Evolutionary conservation across 2,888 invertebrate genomes (phyloP).

Genomic region (Fragum fragum): DNA sequence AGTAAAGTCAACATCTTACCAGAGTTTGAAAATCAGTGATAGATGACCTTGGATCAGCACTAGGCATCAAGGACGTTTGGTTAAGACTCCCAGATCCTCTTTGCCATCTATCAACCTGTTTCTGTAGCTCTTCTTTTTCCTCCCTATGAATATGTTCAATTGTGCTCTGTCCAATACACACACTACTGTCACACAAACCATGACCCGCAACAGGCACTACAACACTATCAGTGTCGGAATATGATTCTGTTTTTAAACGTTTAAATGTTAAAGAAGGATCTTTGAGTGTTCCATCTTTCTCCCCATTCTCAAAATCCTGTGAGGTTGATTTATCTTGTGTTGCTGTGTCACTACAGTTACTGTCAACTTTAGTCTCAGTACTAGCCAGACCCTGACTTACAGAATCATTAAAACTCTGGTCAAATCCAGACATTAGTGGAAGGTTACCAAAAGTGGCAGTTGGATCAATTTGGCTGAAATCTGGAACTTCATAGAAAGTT

Average conservation of each 20-base stretch:
- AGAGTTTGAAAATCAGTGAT: neutral
- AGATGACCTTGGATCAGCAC: neutral
- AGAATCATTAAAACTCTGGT: neutral
- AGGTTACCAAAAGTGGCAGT: neutral
- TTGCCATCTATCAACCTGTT: neutral
- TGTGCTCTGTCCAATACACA: constrained; percentile 15
- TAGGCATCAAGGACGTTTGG: neutral
- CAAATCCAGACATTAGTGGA: constrained; percentile 11
- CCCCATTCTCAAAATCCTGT: neutral
- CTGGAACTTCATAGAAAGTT: neutral
- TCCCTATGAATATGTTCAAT: neutral
- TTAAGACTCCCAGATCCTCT: neutral
- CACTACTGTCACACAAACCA: constrained; percentile 11
- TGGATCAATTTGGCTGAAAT: neutral
- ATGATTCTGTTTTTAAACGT: constrained; percentile 20
- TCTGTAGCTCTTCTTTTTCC: neutral
- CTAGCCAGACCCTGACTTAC: neutral
- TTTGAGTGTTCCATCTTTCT: neutral
- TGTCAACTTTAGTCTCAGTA: neutral
- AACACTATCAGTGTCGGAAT: neutral
- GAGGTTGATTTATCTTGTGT: neutral
- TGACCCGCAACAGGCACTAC: neutral
- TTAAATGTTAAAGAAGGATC: neutral
- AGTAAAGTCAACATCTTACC: no score
- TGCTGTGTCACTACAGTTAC: neutral